Percentiles rank a stretch among this genome's conserved stretches.
phyloP scores from a whole-genome alignment of 1,140 invertebrate species.

The Mamestra configurata region DNA sequence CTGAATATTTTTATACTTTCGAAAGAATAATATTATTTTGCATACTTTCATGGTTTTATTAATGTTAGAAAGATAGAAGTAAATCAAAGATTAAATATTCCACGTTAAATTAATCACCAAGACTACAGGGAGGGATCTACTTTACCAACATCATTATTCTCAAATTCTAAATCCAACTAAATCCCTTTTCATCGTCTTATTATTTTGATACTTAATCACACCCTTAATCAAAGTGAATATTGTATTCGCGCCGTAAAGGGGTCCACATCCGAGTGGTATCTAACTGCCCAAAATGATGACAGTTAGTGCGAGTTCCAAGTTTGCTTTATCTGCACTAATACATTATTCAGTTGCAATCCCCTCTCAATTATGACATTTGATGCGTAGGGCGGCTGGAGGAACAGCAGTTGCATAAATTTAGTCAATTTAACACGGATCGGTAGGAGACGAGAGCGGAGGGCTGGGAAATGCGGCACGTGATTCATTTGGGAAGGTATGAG shows the following conservation, averaged over 20 bases:
- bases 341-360: conserved; percentile 76
- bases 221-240: conserved; percentile 48
- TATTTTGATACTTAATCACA: conserved; percentile 24
- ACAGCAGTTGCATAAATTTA: conserved; percentile 84
- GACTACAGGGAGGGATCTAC: neutral
- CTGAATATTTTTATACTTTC: neutral
- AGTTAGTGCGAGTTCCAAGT: conserved; percentile 54
- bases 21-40: neutral
- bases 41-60: neutral
- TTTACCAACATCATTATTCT: neutral
- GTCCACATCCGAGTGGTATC: neutral
- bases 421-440: conserved; percentile 79
- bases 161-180: neutral
- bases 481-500: conserved; percentile 29
- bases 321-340: conserved; percentile 60
- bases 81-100: too few species aligned
- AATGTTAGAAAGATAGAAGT: too few species aligned
- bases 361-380: conserved; percentile 83
- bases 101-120: conserved; percentile 1
- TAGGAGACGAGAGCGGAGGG: conserved; percentile 21
- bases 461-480: conserved; percentile 4
- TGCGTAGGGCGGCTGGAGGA: conserved; percentile 68
- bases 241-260: conserved; percentile 1
- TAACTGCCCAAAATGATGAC: conserved; percentile 49
- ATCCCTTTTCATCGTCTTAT: conserved; percentile 9